phyloP scores from a whole-genome alignment of 2,888 invertebrate species.

The Physocephala rufipes region DNA sequence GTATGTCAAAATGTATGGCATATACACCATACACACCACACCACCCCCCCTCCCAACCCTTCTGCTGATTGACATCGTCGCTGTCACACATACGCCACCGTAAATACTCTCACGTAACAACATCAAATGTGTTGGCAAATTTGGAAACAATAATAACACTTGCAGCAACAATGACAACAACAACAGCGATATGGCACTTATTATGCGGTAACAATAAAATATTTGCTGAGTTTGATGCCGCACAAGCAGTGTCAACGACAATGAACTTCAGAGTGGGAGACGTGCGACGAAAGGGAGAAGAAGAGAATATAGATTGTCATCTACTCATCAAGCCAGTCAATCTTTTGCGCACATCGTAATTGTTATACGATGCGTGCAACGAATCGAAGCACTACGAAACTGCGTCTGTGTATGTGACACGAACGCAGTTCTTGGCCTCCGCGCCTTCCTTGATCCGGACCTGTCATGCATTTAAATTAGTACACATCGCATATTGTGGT shows the following conservation, averaged over 20 bases:
- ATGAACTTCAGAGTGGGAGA: neutral
- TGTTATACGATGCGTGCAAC: neutral
- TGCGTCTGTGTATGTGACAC: too few species aligned
- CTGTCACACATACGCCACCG: neutral
- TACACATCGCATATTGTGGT: conserved; percentile 9
- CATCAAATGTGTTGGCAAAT: conserved; percentile 21
- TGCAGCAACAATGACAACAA: conserved; percentile 9
- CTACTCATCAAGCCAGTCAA: neutral
- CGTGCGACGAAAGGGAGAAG: neutral
- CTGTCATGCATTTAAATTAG: conserved; percentile 28
- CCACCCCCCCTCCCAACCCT: neutral
- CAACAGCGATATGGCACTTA: too few species aligned
- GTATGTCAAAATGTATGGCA: neutral
- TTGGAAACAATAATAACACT: neutral
- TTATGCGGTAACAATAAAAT: conserved; percentile 31
- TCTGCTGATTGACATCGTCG: neutral
- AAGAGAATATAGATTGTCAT: neutral
- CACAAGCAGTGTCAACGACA: conserved; percentile 4
- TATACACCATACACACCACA: neutral
- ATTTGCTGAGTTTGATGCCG: conserved; percentile 28
- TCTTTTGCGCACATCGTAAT: too few species aligned
- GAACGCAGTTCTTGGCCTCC: too few species aligned
- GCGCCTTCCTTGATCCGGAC: neutral
- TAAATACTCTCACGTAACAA: neutral
- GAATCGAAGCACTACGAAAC: too few species aligned